Evolutionary conservation across 2,888 invertebrate genomes (phyloP).

Genomic region (Phortica magna): DNA sequence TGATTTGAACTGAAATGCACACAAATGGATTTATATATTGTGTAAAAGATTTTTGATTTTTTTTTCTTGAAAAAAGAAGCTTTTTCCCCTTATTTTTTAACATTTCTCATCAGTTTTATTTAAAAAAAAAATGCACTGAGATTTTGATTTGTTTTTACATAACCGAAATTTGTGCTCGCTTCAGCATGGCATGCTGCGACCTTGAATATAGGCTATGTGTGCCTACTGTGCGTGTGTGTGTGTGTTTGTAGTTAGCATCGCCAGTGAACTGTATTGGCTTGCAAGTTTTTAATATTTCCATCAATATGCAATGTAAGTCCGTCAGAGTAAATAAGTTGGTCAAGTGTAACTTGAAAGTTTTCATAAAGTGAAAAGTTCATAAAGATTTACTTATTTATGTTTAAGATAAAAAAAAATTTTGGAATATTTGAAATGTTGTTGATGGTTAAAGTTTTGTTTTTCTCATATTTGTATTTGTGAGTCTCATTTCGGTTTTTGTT

Average conservation of each 20-base stretch:
- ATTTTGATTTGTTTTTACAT: too few relatives aligned
- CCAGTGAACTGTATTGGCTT: neutral
- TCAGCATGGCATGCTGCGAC: neutral
- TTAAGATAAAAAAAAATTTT: neutral
- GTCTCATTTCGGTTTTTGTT: too few relatives aligned
- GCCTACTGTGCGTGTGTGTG: neutral
- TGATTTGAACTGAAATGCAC: conserved; percentile 73
- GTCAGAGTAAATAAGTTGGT: neutral
- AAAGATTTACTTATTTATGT: conserved; percentile 11
- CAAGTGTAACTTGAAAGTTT: conserved; percentile 29
- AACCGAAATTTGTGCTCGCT: neutral
- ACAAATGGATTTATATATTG: conserved; percentile 68
- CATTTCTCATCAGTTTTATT: neutral
- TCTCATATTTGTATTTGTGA: neutral
- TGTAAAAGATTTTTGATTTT: conserved; percentile 35
- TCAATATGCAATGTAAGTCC: conserved; percentile 19
- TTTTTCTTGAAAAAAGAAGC: neutral
- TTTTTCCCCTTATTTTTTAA: neutral
- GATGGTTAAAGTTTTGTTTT: neutral
- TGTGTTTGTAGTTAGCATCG: neutral
- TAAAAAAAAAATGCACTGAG: neutral
- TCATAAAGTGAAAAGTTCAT: conserved; percentile 22
- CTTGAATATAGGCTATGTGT: neutral
- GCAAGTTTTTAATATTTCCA: conserved; percentile 1
- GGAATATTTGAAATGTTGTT: neutral